Base-by-base conservation (phyloP, 1,140 invertebrate genomes). In the Procambarus virginalis region DNA sequence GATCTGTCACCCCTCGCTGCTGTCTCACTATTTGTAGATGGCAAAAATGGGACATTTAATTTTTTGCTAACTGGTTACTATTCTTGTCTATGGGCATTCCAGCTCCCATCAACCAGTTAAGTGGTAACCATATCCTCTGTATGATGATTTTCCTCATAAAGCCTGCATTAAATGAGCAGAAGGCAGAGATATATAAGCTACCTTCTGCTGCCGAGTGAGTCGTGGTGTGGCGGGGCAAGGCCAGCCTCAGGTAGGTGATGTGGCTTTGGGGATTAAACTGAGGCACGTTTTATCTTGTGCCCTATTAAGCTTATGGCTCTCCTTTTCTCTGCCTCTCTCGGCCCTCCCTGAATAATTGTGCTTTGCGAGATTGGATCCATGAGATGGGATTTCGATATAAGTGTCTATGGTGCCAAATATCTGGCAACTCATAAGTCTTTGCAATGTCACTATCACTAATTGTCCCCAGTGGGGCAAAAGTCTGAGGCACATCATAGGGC, bases 341-440 rank as follows among this genome's bases (percentile, higher is more conserved):
- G 79, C 51, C 83, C 84, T 90, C 89, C 89, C 89, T 90, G 89
- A 90, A 90, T 49, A 85, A 86, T 90, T 90, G 89, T 90, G 89
- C 89, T 90, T 86, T 90, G 73, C 84, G 89, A 90, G 89, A 90
- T 90, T 76, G 89, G 68, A 86, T 90, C 89, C 89, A 81, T 76
- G 76, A 85, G 83, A 81, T 85, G 68, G 89, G 83, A 86, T 85
- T 85, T 90, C 79, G 83, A 82, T 85, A 86, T 45, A 81, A 17
- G 49, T 22, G 89, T 76, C 68, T 85, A 46, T 81, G 78, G 60
- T 81, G 83, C 89, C 89, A 70, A 58, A 64, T 68, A 68, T 34
- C 60, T 64, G 88, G 81, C 88, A 79, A 20, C 73, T 51, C 73
- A 84, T 46, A 58, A 89, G 88, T 89, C 88, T 89, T 89, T 89